Base-by-base conservation (phyloP, 2,113 vertebrate species). In the Pterocles gutturalis region DNA sequence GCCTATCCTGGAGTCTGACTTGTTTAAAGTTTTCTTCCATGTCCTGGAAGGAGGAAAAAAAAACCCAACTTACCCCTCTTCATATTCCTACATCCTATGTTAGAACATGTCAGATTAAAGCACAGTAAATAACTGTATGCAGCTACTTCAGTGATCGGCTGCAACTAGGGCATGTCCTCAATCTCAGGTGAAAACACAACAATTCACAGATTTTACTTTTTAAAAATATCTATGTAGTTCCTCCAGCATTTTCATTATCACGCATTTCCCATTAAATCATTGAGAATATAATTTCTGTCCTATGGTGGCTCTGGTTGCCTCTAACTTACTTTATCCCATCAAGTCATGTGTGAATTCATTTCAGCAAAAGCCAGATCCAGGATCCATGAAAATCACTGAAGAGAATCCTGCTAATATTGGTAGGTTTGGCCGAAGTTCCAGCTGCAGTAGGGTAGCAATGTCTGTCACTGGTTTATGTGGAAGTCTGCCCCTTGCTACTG, bases 21-120 rank as follows among this genome's bases (percentile, higher is more conserved):
- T 98, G 75, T 89, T 96, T 97, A 53, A 98, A 94, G 76, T 97
- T 97, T 95, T 96, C 92, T 69, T 98, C 97, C 21, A 96, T 58
- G 43, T 98, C 97, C 98, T 99, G 33, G 34, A 95, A 93, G 31
- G 26, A 92, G 83, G 83, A 83, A 77, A 67, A 77, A 96, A 92
- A 78, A 53, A 53, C 10, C 0, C 5, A 48, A 79, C 20, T 58
- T 54, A 80, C 11, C 25, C 13, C 11, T 84, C 58, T 84, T 72
- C 19, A 51, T 86, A 49, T 67, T 88, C 26, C 46, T 41, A 10
- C 17, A 25, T 41, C 24, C 62, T 64, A 21, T 58, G 28, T 71
- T 76, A 93, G 25, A 80, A 83, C 0, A 5, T 20, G 6, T 20
- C 49, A 69, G 34, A 60, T 33, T 81, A 77, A 77, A 89, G 72